Conservation (phyloP, 1,140 invertebrate species). For the Drepana arcuata region DNA sequence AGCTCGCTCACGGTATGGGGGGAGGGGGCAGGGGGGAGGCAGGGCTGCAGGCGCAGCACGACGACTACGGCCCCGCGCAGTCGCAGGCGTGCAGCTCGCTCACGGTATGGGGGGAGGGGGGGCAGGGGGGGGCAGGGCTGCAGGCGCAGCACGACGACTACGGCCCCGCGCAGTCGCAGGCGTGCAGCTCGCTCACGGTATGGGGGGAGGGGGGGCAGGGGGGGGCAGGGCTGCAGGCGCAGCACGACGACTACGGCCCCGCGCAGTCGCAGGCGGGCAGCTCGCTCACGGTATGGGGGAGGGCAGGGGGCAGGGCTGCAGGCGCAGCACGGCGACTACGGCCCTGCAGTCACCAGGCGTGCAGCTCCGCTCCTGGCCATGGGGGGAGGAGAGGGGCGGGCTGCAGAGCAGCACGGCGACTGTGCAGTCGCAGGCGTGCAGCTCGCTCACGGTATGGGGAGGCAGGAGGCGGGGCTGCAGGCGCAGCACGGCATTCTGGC, state of each 20-base stretch:
- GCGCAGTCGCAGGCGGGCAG: constrained; percentile 19
- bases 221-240: constrained; percentile 44
- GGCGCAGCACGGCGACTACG: constrained; percentile 40
- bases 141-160: constrained; percentile 41
- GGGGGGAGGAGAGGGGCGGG: too few species aligned
- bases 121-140: constrained; percentile 45
- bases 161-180: constrained; percentile 28
- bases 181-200: constrained; percentile 23
- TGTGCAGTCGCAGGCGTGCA: constrained; percentile 13
- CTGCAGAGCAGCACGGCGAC: too few species aligned
- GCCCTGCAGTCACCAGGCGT: too few species aligned
- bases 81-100: constrained; percentile 20
- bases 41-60: constrained; percentile 43
- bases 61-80: constrained; percentile 40
- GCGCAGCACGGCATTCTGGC: too few species aligned
- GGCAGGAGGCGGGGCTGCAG: constrained; percentile 32
- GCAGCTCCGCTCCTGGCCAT: too few species aligned
- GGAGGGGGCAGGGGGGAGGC: too few species aligned
- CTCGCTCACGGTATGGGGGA: constrained; percentile 25
- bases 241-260: constrained; percentile 41
- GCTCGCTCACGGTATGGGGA: constrained; percentile 27
- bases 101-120: constrained; percentile 22
- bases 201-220: constrained; percentile 32
- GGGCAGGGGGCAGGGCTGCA: constrained; percentile 46
- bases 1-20: constrained; percentile 24